Evolutionary conservation across 2,113 vertebrate genomes (phyloP), one percentile per base, ranked within the genome.

Genomic region (Muntiacus reevesi): DNA sequence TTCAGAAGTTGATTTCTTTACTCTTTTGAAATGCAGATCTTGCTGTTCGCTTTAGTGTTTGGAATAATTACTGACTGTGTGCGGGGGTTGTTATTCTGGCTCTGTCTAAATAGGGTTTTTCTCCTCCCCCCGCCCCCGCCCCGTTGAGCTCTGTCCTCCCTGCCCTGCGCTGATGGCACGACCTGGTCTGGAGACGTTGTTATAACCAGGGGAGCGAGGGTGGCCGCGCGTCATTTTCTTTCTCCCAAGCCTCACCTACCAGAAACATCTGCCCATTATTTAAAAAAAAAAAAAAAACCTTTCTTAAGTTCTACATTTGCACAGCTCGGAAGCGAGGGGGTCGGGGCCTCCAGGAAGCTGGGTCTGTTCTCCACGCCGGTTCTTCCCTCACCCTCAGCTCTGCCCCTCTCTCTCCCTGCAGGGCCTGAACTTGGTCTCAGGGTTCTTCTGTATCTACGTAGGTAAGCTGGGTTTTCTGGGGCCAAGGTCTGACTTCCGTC

Each of bases 31-130:
- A 16, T 13, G 47, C 57, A 21, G 11, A 21, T 6, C 21, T 43
- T 27, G 30, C 30, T 8, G 21, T 55, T 57, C 2, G 30, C 30
- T n/a, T 45, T 21, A 25, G 30, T 4, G 19, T 45, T 67, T 7
- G 36, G 23, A 21, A 0, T 15, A 1, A 8, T 15, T 12, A 6
- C 3, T 27, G n/a, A 33, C 14, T 3, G n/a, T 36, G 1, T 19
- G 33, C 14, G 3, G 17, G 57, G 28, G 27, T 0, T 59, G 10
- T 55, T 13, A 2, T 5, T n/a, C 19, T 45, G 25, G 71, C 33
- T 4, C 33, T 55, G 33, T 55, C 19, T 7, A 60, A 81, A 33
- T 11, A 9, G 6, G 55, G 6, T 47, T 57, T 25, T 33, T 23
- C 0, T 50, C 40, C 40, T 2, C 47, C 47, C 12, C 12, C 47